phyloP scores from a whole-genome alignment of 1,140 invertebrate species.

The Plutomurus gul region DNA sequence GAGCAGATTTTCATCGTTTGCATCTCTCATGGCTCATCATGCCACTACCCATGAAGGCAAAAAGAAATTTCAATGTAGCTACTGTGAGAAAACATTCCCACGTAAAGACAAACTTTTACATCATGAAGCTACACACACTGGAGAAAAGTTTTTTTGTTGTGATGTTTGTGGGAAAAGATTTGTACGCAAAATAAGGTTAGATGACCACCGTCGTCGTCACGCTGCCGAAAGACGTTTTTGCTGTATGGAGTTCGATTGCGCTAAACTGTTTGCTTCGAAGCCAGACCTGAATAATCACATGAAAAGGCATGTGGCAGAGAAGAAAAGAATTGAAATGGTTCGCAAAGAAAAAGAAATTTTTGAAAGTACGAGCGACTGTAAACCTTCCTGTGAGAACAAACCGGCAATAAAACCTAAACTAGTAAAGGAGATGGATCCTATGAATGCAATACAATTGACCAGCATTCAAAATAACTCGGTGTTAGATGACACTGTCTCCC shows the following conservation, averaged over 20 bases:
- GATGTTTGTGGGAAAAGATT: conserved; percentile 39
- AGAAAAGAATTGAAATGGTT: background rate
- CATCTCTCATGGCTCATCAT: conserved; percentile 1
- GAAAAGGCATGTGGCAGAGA: background rate
- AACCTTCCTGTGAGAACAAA: no score
- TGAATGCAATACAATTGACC: no score
- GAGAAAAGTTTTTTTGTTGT: conserved; percentile 34
- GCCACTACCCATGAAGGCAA: background rate
- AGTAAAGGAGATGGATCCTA: no score
- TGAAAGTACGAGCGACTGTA: no score
- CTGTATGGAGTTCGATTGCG: background rate
- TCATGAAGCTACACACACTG: conserved; percentile 34
- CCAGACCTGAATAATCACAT: conserved; percentile 28
- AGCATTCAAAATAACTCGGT: no score
- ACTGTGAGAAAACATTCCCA: conserved; percentile 25
- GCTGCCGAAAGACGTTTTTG: background rate
- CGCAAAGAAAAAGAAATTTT: background rate
- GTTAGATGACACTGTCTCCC: no score
- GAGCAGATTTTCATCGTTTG: background rate
- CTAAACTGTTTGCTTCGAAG: conserved; percentile 34
- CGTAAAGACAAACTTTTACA: conserved; percentile 36
- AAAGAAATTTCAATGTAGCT: conserved; percentile 35
- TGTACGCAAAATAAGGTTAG: conserved; percentile 23
- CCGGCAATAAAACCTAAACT: no score
- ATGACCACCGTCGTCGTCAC: conserved; percentile 32